Base-by-base conservation (phyloP, 1,140 invertebrate genomes). In the Teleogryllus occipitalis region DNA sequence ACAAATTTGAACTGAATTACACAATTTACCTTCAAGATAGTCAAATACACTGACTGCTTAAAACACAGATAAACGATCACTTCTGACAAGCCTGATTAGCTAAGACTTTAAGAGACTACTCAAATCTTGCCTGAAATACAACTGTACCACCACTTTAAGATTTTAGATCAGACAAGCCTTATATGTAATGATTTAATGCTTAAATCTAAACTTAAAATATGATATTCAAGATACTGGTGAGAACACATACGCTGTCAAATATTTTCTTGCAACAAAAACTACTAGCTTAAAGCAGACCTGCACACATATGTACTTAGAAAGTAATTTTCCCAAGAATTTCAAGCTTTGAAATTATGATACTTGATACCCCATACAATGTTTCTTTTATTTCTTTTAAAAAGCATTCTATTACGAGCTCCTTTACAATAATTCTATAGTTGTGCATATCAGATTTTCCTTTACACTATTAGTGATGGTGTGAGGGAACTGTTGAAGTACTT, bases 191-290 rank as follows among this genome's bases (percentile, higher is more conserved):
- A 79, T 27, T 74, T 79, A 75, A 75, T n/a, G 47, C 73, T 79
- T 79, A 74, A 18, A 74, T 75, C 78, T 79, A 79, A 79, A 79
- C 73, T 74, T 79, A 79, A 79, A 79, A 47, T 47, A 65, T 65
- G 18, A 10, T 14, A 10, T 65, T 65, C 54, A 65, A 65, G 10
- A 65, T 65, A 65, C 54, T 65, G 54, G 54, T 14, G 54, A 14
- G 54, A 65, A 65, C 54, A 65, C 18, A 65, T 10, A 65, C 3
- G 54, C 18, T 18, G 10, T 65, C 54, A 65, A 65, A 65, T 65
- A 18, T 65, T 65, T 14, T 14, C 54, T 65, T 65, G 54, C 54
- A 65, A 65, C 10, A 14, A 65, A 65, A 65, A 65, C 54, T 65
- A 65, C 54, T 18, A 65, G 54, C 18, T 65, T 65, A 65, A 65